These are phyloP conservation scores for Eupithecia dodoneata DNA, from an alignment of 2,888 invertebrate genomes.

Conservation along the genomic window DNA sequence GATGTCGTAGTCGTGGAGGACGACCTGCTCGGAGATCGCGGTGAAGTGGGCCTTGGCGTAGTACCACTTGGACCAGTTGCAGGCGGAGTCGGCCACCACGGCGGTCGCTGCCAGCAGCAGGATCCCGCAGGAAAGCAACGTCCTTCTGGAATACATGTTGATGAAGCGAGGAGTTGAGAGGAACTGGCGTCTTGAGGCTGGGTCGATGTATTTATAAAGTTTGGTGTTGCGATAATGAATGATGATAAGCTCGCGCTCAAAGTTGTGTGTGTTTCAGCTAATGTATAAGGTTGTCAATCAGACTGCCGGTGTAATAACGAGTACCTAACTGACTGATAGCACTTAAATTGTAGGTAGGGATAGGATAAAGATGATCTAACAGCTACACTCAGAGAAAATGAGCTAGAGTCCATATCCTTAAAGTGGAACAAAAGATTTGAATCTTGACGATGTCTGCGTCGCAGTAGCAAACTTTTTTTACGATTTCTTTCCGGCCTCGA, in stretches of 20 bases:
- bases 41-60: background rate
- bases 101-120: constrained; percentile 7
- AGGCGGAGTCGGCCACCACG: background rate
- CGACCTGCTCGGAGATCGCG: constrained; percentile 10
- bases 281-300: background rate
- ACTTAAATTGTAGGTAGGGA: background rate
- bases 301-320: background rate
- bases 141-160: constrained; percentile 8
- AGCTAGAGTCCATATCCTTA: background rate
- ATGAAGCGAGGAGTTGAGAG: constrained; percentile 8
- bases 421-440: background rate
- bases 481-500: background rate
- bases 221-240: background rate
- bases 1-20: constrained; percentile 34
- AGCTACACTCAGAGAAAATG: background rate
- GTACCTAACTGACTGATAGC: background rate
- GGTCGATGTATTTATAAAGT: constrained; percentile 11
- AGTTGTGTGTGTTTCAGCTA: background rate
- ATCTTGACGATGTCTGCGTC: background rate
- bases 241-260: background rate
- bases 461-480: background rate
- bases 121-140: background rate
- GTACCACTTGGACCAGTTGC: background rate
- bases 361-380: background rate
- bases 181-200: background rate